A percentile compares a stretch with the other conserved stretches of the same genome.
Evolutionary conservation across 2,113 vertebrate species (phyloP).

Genomic region (Picathartes gymnocephalus): DNA sequence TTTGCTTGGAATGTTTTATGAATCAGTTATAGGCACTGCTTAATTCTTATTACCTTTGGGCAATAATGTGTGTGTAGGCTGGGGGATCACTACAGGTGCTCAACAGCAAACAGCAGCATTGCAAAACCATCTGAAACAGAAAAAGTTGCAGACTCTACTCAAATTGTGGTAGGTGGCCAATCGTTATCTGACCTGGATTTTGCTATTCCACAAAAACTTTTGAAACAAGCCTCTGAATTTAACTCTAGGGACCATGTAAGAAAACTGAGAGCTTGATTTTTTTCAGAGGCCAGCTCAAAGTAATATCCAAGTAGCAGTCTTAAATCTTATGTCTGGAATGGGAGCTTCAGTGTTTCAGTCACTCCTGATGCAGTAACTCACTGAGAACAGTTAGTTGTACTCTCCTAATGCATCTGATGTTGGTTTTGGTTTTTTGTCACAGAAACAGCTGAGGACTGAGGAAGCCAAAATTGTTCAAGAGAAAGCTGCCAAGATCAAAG

Average conservation of each 20-base stretch:
- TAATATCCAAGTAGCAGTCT: neutral
- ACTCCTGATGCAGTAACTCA: neutral
- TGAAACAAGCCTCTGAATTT: neutral
- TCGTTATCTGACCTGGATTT: neutral
- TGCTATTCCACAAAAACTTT: neutral
- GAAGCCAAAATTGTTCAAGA: conserved; percentile 92
- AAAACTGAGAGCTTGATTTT: neutral
- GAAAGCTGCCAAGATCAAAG: conserved; percentile 96
- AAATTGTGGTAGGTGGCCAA: neutral
- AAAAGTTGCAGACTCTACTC: neutral
- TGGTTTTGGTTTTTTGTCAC: neutral
- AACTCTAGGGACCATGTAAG: neutral
- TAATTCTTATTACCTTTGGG: neutral
- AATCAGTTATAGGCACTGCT: neutral
- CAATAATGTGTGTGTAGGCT: neutral
- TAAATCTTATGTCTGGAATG: neutral
- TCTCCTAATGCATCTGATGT: neutral
- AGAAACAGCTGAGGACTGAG: conserved; percentile 87
- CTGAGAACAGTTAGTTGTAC: neutral
- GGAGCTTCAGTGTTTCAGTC: neutral
- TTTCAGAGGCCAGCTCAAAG: neutral
- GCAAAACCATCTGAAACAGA: neutral
- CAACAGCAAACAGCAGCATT: neutral
- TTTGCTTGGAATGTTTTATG: neutral
- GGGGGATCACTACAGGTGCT: neutral